Conservation (phyloP, 2,797 vertebrate species). For the Limosa lapponica region DNA sequence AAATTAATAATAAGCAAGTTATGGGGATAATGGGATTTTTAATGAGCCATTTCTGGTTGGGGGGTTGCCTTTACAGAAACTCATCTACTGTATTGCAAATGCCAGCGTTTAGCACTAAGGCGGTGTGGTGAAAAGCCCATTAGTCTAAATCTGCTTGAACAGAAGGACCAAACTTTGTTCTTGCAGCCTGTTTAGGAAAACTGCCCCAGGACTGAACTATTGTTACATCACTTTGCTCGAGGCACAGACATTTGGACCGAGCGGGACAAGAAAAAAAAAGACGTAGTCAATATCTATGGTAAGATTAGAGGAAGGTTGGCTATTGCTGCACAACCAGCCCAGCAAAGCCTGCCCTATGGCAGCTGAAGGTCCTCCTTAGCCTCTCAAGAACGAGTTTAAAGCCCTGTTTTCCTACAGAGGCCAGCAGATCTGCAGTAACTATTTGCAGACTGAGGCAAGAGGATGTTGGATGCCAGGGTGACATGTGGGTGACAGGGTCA, state of each 20-base stretch:
- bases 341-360: neutral
- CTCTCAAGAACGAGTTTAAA: neutral
- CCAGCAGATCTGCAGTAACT: neutral
- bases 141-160: neutral
- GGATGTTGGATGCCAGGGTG: neutral
- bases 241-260: rapidly evolving
- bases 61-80: neutral
- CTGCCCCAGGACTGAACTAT: neutral
- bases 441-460: neutral
- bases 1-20: slow-evolving; percentile 37
- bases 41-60: slow-evolving; percentile 24
- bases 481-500: neutral
- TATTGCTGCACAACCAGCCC: neutral
- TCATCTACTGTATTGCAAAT: neutral
- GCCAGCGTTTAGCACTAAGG: neutral
- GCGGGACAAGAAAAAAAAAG: neutral
- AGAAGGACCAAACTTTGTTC: neutral
- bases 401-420: neutral
- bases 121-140: neutral
- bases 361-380: neutral
- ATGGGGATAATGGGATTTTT: slow-evolving; percentile 31
- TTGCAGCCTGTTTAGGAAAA: neutral
- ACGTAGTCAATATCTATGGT: too few species aligned
- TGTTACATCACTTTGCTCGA: rapidly evolving
- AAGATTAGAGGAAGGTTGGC: neutral